phyloP scores from a whole-genome alignment of 2,113 vertebrate genomes.

The Albula goreensis region DNA sequence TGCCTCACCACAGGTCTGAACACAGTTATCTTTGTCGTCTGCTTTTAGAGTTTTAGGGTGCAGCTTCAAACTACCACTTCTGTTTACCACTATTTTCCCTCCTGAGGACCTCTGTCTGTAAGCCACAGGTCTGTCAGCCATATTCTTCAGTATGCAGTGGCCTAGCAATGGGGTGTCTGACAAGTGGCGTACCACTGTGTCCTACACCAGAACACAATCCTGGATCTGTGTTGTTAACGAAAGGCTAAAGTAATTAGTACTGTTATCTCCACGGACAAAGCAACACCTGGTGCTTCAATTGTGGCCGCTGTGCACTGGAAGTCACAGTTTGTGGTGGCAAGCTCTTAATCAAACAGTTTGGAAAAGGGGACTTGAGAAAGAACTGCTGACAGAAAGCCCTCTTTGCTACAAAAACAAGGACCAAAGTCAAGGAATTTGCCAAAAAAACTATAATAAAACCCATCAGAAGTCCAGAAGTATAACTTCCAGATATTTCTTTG shows the following conservation, averaged over 20 bases:
- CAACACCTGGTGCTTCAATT: not conserved
- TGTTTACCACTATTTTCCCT: not conserved
- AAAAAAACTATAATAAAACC: not conserved
- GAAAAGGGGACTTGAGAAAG: not conserved
- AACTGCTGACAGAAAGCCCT: not conserved
- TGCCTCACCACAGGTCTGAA: not conserved
- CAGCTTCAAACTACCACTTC: not conserved
- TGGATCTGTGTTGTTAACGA: conserved; percentile 1
- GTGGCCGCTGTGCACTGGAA: not conserved
- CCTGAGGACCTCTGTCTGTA: not conserved
- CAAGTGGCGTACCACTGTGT: not conserved
- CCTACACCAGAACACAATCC: not conserved
- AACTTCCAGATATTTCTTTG: not conserved
- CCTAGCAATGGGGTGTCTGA: not conserved
- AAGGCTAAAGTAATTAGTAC: not conserved
- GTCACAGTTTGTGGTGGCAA: not conserved
- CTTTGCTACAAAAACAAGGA: not conserved
- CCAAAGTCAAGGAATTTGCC: not conserved
- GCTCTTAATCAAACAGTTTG: not conserved
- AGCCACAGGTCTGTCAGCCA: not conserved
- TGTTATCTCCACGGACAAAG: not conserved
- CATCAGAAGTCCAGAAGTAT: not conserved
- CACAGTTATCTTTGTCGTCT: not conserved
- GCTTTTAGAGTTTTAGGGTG: not conserved
- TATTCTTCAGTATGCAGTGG: not conserved